These are phyloP conservation scores for Iselma pallidipennis DNA, from an alignment of 2,888 invertebrate species.

Conservation along the genomic window DNA sequence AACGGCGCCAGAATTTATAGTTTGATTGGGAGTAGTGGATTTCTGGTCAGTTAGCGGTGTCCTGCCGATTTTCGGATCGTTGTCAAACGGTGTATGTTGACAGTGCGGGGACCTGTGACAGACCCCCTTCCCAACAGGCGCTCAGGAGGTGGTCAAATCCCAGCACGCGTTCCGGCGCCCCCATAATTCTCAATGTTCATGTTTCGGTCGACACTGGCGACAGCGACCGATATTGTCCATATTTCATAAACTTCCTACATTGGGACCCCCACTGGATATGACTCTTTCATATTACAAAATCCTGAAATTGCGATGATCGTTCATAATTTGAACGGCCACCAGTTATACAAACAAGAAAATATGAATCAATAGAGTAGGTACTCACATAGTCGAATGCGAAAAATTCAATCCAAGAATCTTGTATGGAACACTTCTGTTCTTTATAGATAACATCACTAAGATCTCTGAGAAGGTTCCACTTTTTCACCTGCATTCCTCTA, in stretches of 20 bases:
- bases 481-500: too few relatives aligned
- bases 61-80: slow-evolving; percentile 9
- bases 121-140: slow-evolving; percentile 24
- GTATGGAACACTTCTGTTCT: too few relatives aligned
- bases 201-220: slow-evolving; percentile 14
- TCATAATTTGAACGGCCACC: too few relatives aligned
- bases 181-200: slow-evolving; percentile 28
- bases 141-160: slow-evolving; percentile 27
- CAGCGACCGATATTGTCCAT: slow-evolving; percentile 28
- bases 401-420: too few relatives aligned
- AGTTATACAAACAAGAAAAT: too few relatives aligned
- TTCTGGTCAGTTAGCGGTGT: too few relatives aligned
- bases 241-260: slow-evolving; percentile 25
- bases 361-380: too few relatives aligned
- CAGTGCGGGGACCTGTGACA: slow-evolving; percentile 21
- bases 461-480: too few relatives aligned
- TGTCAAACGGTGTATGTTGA: slow-evolving; percentile 20
- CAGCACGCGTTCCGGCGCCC: slow-evolving; percentile 41
- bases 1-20: too few relatives aligned
- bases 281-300: not conserved
- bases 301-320: not conserved
- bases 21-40: not conserved
- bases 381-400: too few relatives aligned
- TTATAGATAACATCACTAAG: too few relatives aligned
- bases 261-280: not conserved